phyloP scores from a whole-genome alignment of 2,888 invertebrate species.

The Octodonta nipae region DNA sequence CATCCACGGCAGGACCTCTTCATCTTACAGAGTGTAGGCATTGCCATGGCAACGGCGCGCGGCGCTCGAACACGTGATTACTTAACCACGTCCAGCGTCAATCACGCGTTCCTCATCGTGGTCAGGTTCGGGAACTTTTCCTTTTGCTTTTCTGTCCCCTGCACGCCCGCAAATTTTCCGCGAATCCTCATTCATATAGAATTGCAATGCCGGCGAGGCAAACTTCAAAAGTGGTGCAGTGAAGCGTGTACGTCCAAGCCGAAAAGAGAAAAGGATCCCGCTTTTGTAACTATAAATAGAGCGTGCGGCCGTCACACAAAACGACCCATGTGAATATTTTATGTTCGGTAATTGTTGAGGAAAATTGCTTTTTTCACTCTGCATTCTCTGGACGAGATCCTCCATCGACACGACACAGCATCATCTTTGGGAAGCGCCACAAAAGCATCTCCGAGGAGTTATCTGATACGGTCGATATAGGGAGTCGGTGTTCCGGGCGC shows the following conservation, averaged over 20 bases:
- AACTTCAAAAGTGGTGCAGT: too few relatives aligned
- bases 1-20: too few relatives aligned
- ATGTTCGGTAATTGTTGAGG: conserved; percentile 14
- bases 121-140: background rate
- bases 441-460: conserved; percentile 2
- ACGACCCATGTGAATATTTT: conserved; percentile 14
- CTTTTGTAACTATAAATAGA: conserved; percentile 6
- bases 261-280: too few relatives aligned
- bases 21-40: too few relatives aligned
- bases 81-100: too few relatives aligned
- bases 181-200: too few relatives aligned
- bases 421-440: too few relatives aligned
- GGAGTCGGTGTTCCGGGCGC: conserved; percentile 12
- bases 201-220: too few relatives aligned
- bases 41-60: conserved; percentile 29
- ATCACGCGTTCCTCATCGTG: background rate
- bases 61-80: conserved; percentile 16
- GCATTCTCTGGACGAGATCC: too few relatives aligned
- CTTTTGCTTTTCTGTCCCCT: too few relatives aligned
- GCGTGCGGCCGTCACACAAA: conserved; percentile 6
- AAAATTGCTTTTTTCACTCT: conserved; percentile 16
- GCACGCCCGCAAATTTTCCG: background rate
- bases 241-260: too few relatives aligned
- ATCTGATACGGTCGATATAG: conserved; percentile 1
- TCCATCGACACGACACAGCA: too few relatives aligned